Evolutionary conservation across 1,140 invertebrate genomes (phyloP).

Genomic region (Akabosia matsudoensis): DNA sequence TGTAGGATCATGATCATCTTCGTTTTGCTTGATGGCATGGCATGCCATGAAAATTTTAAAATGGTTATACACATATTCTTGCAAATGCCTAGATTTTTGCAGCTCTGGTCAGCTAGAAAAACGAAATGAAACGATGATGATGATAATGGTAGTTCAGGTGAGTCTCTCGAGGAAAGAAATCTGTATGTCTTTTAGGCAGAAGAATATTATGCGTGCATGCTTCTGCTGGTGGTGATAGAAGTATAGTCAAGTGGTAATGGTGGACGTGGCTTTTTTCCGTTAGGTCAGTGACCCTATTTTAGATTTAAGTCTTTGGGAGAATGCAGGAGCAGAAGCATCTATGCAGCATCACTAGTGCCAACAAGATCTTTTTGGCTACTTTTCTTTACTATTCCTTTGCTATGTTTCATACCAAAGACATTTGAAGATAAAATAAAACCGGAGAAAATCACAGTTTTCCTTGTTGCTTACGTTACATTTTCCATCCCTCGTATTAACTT

Average conservation of each 20-base stretch:
- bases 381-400: neutral
- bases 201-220: conserved; percentile 8
- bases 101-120: conserved; percentile 16
- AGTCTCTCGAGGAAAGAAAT: neutral
- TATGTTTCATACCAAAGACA: too few species aligned
- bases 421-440: too few species aligned
- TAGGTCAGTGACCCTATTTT: conserved; percentile 10
- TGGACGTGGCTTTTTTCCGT: conserved; percentile 23
- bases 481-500: too few species aligned
- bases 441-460: too few species aligned
- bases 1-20: neutral
- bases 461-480: too few species aligned
- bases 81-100: neutral
- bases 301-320: neutral
- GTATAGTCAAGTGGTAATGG: too few species aligned
- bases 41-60: neutral
- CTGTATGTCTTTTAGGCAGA: neutral
- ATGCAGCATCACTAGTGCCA: neutral
- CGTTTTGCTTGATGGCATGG: neutral
- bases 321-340: neutral
- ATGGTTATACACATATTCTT: neutral
- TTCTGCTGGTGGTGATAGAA: neutral
- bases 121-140: neutral
- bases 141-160: neutral
- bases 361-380: conserved; percentile 10